phyloP scores from a whole-genome alignment of 2,888 invertebrate species.

The Himalopsyche kuldschensis region DNA sequence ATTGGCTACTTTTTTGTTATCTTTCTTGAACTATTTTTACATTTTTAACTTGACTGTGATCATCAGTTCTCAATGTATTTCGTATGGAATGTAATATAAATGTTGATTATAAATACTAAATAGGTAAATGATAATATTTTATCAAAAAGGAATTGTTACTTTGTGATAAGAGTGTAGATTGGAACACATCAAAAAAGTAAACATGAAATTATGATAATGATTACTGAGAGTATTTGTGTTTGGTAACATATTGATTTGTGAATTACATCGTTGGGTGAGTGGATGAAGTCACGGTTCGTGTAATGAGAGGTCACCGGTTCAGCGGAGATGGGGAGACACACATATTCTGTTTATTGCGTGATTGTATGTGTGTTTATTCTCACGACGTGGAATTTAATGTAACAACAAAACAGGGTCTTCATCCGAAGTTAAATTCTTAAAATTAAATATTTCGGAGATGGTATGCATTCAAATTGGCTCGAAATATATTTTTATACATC shows the following conservation, averaged over 20 bases:
- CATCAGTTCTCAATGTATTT: too few species aligned
- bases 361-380: background rate
- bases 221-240: constrained; percentile 39
- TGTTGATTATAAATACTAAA: too few species aligned
- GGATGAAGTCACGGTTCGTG: constrained; percentile 34
- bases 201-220: constrained; percentile 41
- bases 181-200: constrained; percentile 40
- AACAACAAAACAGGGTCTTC: background rate
- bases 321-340: constrained; percentile 6
- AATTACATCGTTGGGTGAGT: constrained; percentile 32
- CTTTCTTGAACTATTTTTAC: too few species aligned
- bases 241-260: constrained; percentile 40
- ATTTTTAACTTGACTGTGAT: too few species aligned
- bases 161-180: constrained; percentile 3
- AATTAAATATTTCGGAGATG: too few species aligned
- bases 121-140: background rate
- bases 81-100: too few species aligned
- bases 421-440: too few species aligned
- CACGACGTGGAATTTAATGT: background rate
- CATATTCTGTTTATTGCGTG: background rate
- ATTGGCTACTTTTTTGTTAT: too few species aligned
- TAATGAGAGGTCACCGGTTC: constrained; percentile 39
- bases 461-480: too few species aligned
- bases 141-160: background rate
- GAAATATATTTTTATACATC: too few species aligned